phyloP scores from a whole-genome alignment of 2,113 vertebrate genomes.

The Tyrannus savana region DNA sequence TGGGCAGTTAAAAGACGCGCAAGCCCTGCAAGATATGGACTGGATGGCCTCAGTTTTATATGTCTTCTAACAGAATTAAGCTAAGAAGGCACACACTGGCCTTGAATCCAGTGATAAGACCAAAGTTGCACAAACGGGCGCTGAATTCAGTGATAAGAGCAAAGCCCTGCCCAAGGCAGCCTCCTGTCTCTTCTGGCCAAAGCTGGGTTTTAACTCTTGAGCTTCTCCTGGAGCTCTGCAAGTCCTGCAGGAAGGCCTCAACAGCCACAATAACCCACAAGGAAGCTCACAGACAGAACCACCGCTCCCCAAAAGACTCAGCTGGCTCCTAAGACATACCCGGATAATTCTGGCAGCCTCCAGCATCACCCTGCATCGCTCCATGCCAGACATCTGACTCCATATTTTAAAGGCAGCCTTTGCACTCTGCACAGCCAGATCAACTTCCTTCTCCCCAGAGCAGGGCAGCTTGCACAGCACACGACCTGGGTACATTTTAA shows the following conservation, averaged over 20 bases:
- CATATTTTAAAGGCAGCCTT: conserved; percentile 87
- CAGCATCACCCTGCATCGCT: conserved; percentile 85
- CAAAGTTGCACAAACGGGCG: accelerated
- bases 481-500: conserved; percentile 73
- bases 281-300: neutral
- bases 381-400: conserved; percentile 88
- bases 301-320: neutral
- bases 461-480: conserved; percentile 85
- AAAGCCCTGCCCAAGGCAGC: neutral
- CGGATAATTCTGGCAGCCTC: conserved; percentile 93
- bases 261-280: neutral
- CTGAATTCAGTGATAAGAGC: neutral
- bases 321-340: conserved; percentile 65
- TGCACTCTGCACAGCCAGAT: conserved; percentile 86
- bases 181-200: neutral
- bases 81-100: neutral
- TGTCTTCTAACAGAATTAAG: neutral
- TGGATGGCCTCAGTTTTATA: neutral
- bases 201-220: neutral
- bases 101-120: neutral
- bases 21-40: neutral
- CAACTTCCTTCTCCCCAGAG: conserved; percentile 87
- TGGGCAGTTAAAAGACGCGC: neutral
- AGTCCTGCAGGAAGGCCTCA: neutral
- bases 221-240: neutral